These are phyloP conservation scores for Pantherophis vulpinus DNA, from an alignment of 2,797 vertebrate species.

Conservation along the genomic window DNA sequence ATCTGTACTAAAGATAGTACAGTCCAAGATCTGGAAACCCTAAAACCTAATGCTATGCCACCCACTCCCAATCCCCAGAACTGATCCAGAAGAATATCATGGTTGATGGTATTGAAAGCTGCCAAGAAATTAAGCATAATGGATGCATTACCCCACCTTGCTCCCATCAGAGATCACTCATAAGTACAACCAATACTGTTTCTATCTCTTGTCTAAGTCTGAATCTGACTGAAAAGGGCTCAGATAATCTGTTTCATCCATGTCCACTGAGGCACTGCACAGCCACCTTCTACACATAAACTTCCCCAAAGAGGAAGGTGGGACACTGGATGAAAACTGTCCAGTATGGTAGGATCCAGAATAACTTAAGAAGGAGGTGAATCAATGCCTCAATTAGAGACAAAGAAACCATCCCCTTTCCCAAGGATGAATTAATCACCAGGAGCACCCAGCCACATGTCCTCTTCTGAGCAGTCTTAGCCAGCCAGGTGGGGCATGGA, in stretches of 20 bases:
- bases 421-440: not conserved
- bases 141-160: not conserved
- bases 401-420: not conserved
- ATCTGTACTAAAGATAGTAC: not conserved
- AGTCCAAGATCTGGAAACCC: not conserved
- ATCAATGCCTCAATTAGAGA: not conserved
- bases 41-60: not conserved
- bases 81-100: not conserved
- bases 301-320: not conserved
- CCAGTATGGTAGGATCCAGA: not conserved
- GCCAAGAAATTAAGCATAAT: not conserved
- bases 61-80: not conserved
- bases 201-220: not conserved
- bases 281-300: not conserved
- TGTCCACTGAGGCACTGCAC: not conserved
- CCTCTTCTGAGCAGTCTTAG: not conserved
- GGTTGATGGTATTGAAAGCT: not conserved
- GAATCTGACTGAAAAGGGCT: not conserved
- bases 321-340: not conserved
- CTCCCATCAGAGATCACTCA: not conserved
- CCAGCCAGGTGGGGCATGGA: not conserved
- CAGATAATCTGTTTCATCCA: not conserved
- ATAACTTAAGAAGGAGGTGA: too few relatives aligned
- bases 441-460: not conserved
- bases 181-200: not conserved